Evolutionary conservation across 2,113 vertebrate genomes (phyloP), one percentile per base, ranked within the genome.

Genomic region (Channa maculata): DNA sequence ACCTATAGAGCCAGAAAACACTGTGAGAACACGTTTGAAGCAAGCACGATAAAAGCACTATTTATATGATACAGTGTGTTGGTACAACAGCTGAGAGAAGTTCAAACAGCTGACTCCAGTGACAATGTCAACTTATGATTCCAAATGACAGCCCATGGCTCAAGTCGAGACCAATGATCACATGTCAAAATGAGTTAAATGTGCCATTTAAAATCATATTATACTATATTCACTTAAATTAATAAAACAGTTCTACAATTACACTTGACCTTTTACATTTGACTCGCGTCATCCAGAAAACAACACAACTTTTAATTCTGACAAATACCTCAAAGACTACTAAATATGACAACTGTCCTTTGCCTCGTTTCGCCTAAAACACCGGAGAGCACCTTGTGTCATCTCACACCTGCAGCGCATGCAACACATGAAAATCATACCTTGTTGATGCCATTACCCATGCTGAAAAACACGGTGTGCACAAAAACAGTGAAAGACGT

Each of bases 361-460:
- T 49, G 6, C 37, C 10, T 10, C 15, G 13, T 43, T 33, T 3
- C 36, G 44, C 63, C 54, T 49, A 24, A 12, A 54, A 51, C 48
- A 52, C 57, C 2, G 14, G 51, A 9, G 43, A 48, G 5, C 52
- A 51, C 7, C 64, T 34, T 53, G 41, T 11, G 44, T 34, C 41
- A 79, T 75, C 72, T 65, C 49, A 24, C 44, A 15, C 50, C 24
- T 33, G 0, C n/a, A 54, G 41, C 43, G 58, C 41, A 41, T 41
- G 66, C 36, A 61, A 55, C 57, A 68, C 8, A 71, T 45, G 24
- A 14, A 54, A 57, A 14, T 3, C 77, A 0, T 89, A 94, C 94
- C 94, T 93, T 94, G 24, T 93, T 93, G 57, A 94, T 78, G 51
- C 94, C 94, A 87, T 94, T 94, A 2, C 93, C 94, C 94, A 94